Conservation (phyloP, 1,140 invertebrate genomes). For the Pseudomyrmex cubaensis region DNA sequence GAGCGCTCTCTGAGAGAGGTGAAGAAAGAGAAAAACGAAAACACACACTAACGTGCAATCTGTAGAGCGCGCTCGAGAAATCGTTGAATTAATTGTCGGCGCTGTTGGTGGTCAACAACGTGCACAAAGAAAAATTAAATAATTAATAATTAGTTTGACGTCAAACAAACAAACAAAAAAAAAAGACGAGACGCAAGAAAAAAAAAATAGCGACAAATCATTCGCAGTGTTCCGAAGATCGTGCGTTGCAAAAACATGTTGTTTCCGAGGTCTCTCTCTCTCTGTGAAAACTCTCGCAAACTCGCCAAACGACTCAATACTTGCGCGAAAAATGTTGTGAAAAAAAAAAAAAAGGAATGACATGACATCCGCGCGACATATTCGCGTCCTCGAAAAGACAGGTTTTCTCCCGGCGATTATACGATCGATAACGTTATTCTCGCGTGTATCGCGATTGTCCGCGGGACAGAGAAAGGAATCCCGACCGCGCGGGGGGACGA, state of each 20-base stretch:
- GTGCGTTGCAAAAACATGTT: not conserved
- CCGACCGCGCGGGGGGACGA: not conserved
- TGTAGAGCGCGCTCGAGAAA: conserved; percentile 6
- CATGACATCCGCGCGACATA: not conserved
- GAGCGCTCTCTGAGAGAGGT: not conserved
- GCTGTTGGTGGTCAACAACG: conserved; percentile 29
- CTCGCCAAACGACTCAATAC: not conserved
- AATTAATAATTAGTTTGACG: not conserved
- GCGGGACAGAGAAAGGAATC: conserved; percentile 18
- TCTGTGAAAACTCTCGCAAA: not conserved
- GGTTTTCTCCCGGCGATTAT: not conserved
- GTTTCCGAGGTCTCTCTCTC: no score
- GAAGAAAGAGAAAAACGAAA: conserved; percentile 32
- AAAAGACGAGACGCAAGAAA: not conserved
- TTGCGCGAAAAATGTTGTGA: not conserved
- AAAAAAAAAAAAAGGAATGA: not conserved
- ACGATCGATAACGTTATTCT: conserved; percentile 13
- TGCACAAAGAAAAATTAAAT: not conserved
- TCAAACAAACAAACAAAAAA: not conserved
- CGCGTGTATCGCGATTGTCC: conserved; percentile 32
- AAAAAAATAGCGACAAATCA: no score
- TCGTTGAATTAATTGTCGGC: conserved; percentile 52
- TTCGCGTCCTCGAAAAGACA: conserved; percentile 25
- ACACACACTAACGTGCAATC: conserved; percentile 35
- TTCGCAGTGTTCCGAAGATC: not conserved